These are phyloP conservation scores for Zoanthus sansibaricus DNA, from an alignment of 92 coral and sea anemone species.

Conservation along the genomic window DNA sequence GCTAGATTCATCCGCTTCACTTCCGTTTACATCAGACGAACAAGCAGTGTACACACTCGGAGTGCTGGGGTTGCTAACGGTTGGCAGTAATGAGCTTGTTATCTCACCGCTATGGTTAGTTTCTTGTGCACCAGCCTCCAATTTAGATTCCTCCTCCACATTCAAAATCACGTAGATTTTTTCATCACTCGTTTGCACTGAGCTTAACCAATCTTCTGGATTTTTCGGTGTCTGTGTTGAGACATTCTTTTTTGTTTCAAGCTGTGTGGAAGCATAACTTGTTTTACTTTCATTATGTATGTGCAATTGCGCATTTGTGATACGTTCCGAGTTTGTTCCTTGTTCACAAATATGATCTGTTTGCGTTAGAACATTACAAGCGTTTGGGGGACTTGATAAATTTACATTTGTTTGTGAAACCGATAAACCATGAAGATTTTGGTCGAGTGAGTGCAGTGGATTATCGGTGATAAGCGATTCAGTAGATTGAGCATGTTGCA, in stretches of 20 bases:
- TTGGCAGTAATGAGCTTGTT: not conserved
- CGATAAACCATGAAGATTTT: not conserved
- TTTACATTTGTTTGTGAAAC: not conserved
- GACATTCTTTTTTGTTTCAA: constrained; percentile 6
- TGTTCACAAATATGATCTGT: not conserved
- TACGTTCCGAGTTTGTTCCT: not conserved
- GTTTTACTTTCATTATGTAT: not conserved
- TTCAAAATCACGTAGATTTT: not conserved
- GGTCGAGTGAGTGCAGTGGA: not conserved
- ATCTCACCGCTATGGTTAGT: constrained; percentile 2
- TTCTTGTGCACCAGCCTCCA: not conserved
- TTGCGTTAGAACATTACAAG: not conserved
- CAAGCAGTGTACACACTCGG: constrained; percentile 30
- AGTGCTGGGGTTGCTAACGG: not conserved
- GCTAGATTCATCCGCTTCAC: constrained; percentile 25
- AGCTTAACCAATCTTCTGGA: not conserved
- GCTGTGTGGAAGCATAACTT: constrained; percentile 11
- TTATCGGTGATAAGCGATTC: not conserved
- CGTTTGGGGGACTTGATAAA: not conserved
- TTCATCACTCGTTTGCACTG: constrained; percentile 31
- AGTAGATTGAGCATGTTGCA: not conserved
- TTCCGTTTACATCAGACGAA: constrained; percentile 9
- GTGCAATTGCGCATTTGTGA: not conserved
- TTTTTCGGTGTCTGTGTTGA: constrained; percentile 23
- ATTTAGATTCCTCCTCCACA: not conserved